Evolutionary conservation across 1,140 invertebrate species (phyloP), one percentile per base, ranked within the genome.

Genomic region (Frieseomelitta varia): DNA sequence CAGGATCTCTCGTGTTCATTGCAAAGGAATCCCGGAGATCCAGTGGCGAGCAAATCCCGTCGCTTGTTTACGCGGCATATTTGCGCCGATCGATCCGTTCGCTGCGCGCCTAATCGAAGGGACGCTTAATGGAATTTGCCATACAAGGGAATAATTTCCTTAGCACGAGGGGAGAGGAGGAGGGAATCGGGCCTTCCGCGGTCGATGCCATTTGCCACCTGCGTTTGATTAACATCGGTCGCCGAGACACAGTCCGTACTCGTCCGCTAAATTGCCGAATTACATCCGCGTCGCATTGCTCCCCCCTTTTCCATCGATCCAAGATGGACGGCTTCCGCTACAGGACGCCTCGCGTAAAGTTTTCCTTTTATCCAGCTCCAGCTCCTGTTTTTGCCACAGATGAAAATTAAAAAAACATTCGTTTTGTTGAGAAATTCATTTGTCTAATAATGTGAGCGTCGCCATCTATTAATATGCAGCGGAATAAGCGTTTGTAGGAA

Each of bases 91-190:
- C 87, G 87, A 90, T 90, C 88, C 81, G 84, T 88, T 78, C 81
- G 85, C 71, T 53, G 63, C 61, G 61, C 67, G 87, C 85, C 77
- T 90, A 89, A 90, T 90, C 88, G 88, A 90, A 89, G 88, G 88
- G 85, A 83, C 67, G 85, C 81, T 86, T 89, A 89, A 89, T 89
- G 87, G 88, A 86, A 89, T 90, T 90, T 86, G 88, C 88, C 80
- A 75, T 82, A 89, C 85, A 85, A 87, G 88, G 88, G 88, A 90
- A 90, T 90, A 90, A 90, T 90, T 89, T 90, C 88, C 88, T 87
- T 81, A 80, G 78, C 69, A 71, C 72, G 85, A 8, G 39, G 39
- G 39, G 4, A 6, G 39, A 6, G 39, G 3, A 6, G 39, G 4
- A 6, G 39, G 61, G 87, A 86, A 88, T 85, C 76, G 67, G 34